Conservation (phyloP, 2,113 vertebrate genomes). For the Dromiciops gliroides region DNA sequence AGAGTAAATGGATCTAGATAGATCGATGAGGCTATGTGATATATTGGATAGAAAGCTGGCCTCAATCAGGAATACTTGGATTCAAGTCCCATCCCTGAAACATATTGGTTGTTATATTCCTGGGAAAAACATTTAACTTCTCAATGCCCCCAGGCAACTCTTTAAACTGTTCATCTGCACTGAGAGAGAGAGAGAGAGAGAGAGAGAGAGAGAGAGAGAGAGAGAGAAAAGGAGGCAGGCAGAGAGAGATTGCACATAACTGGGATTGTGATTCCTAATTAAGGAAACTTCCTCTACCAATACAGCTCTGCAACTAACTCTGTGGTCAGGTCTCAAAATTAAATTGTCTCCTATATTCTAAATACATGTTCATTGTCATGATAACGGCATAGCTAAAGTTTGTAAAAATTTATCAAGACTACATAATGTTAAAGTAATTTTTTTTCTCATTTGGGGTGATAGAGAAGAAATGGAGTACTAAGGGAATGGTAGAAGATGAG, state of each 20-base stretch:
- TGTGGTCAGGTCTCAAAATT: neutral
- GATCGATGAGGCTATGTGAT: neutral
- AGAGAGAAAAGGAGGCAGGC: neutral
- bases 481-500: neutral
- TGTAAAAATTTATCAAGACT: neutral
- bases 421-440: neutral
- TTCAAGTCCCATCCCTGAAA: neutral
- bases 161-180: neutral
- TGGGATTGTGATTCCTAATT: neutral
- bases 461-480: neutral
- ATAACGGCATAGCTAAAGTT: conserved; percentile 20
- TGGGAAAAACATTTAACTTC: neutral
- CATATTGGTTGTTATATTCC: neutral
- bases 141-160: neutral
- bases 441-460: neutral
- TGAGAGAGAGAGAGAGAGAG: neutral
- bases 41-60: too few relatives aligned
- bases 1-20: neutral
- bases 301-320: neutral
- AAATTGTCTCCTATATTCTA: neutral
- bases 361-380: neutral
- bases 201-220: neutral
- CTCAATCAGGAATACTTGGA: neutral
- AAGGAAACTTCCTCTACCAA: neutral
- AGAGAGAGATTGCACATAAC: neutral